Percentiles rank a stretch among this genome's conserved stretches.
Evolutionary conservation across 1,140 invertebrate species (phyloP).

Genomic region (Drosophila pectinifera): DNA sequence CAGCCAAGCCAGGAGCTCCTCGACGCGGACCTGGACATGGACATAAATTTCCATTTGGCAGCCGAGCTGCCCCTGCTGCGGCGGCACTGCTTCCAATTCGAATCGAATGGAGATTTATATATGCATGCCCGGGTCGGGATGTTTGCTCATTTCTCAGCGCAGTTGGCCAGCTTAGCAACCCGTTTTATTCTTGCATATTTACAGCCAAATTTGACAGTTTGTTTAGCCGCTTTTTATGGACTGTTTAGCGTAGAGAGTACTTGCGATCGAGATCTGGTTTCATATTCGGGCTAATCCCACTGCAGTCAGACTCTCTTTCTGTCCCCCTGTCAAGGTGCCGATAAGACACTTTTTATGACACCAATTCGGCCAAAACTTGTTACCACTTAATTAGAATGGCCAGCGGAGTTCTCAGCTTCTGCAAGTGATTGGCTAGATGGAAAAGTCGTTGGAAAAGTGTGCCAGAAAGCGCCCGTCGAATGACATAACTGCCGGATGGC

Average conservation of each 20-base stretch:
- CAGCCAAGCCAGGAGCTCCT: slow-evolving; percentile 6
- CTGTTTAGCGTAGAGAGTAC: slow-evolving; percentile 7
- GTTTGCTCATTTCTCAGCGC: slow-evolving; percentile 58
- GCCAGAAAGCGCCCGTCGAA: slow-evolving; percentile 49
- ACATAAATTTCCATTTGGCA: slow-evolving; percentile 78
- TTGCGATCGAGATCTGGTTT: slow-evolving; percentile 9
- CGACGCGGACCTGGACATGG: slow-evolving; percentile 40
- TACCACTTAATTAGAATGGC: slow-evolving; percentile 72
- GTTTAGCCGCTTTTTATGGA: slow-evolving; percentile 40
- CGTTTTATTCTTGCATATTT: slow-evolving; percentile 52
- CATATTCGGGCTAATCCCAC: slow-evolving; percentile 63
- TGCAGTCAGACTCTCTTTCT: slow-evolving; percentile 4
- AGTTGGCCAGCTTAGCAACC: slow-evolving; percentile 32
- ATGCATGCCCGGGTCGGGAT: slow-evolving; percentile 56
- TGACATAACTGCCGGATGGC: slow-evolving; percentile 71
- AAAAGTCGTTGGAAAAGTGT: slow-evolving; percentile 54
- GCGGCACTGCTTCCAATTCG: slow-evolving; percentile 21
- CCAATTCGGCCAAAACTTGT: slow-evolving; percentile 52
- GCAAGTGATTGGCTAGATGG: slow-evolving; percentile 48
- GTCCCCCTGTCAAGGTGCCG: slow-evolving; percentile 55
- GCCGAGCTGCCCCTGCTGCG: slow-evolving; percentile 44
- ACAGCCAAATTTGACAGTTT: slow-evolving; percentile 65
- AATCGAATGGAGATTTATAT: slow-evolving; percentile 64
- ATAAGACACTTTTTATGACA: slow-evolving; percentile 63
- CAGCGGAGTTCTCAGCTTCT: too few relatives aligned